Base-by-base conservation (phyloP, 1,140 invertebrate species). In the Eriosoma lanigerum region DNA sequence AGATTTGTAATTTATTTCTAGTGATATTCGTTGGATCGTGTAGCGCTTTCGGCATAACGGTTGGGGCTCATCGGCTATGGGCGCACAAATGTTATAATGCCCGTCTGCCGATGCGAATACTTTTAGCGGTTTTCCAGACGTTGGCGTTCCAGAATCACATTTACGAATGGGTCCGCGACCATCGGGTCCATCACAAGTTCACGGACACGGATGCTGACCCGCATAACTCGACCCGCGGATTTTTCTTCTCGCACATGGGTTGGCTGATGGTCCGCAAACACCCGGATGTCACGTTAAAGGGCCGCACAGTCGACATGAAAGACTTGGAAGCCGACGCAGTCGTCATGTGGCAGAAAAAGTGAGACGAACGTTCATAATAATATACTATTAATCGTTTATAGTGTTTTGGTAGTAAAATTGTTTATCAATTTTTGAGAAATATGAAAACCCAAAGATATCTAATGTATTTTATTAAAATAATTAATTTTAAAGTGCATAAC, bases 201-300 rank as follows among this genome's bases (percentile, higher is more conserved):
- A 93, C 93, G 0, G 95, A 97, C 84, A 96, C 94, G 0, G 91
- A 96, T 84, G 95, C 94, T 0, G 95, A 97, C 86, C 95, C 95
- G 0, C 94, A 96, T 84, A 96, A 96, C 46, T 81, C 82, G 0
- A 17, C 46, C 44, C 64, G 82, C 0, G 91, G 91, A n/a, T 96
- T 97, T 85, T 96, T 97, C 88, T 98, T 97, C 85, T 91, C 94
- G 0, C 96, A 98, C 84, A 92, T 97, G 83, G 96, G 96, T 3
- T 98, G 96, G 96, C 86, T 98, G 60, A 88, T 97, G 86, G 86
- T 94, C 0, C 87, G 90, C 62, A 96, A 96, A 85, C 95, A 96
- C 84, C 92, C 92, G 15, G 93, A 96, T 81, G 93, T 97, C 1
- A 90, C 90, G 56, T 88, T 86, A 1, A 95, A 94, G 85, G 95